Evolutionary conservation across 2,888 invertebrate species (phyloP).

Genomic region (Aporophyla nigra): DNA sequence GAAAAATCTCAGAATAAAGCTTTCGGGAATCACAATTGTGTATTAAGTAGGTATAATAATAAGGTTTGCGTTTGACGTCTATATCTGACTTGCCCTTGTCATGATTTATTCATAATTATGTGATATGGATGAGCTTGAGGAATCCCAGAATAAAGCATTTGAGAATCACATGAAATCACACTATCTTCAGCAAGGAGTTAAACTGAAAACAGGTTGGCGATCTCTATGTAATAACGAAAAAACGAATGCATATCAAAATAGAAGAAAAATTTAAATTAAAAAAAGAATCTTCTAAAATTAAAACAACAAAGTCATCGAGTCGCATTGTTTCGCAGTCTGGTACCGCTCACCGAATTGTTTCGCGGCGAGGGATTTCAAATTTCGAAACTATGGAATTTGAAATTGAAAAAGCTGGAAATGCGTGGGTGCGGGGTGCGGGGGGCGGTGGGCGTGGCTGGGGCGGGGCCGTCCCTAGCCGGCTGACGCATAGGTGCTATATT

Average conservation of each 20-base stretch:
- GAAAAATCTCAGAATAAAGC: not conserved
- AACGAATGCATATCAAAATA: slow-evolving; percentile 11
- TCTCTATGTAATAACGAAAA: not conserved
- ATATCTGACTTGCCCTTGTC: too few relatives aligned
- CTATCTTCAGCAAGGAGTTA: not conserved
- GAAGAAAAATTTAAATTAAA: slow-evolving; percentile 17
- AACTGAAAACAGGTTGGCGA: not conserved
- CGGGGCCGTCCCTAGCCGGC: slow-evolving; percentile 75
- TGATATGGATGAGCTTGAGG: too few relatives aligned
- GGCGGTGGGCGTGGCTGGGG: slow-evolving; percentile 80
- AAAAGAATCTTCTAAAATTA: slow-evolving; percentile 41
- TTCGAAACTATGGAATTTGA: slow-evolving; percentile 79
- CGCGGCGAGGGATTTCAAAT: slow-evolving; percentile 81
- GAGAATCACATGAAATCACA: not conserved
- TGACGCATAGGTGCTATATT: slow-evolving; percentile 73
- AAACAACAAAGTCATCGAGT: slow-evolving; percentile 66
- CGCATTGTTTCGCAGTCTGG: slow-evolving; percentile 75
- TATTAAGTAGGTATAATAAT: too few relatives aligned
- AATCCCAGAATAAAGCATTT: not conserved
- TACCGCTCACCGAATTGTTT: slow-evolving; percentile 77
- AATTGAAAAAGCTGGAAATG: slow-evolving; percentile 79
- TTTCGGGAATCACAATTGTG: not conserved
- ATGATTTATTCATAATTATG: too few relatives aligned
- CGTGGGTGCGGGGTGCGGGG: slow-evolving; percentile 71
- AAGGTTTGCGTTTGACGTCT: too few relatives aligned